Evolutionary conservation across 2,888 invertebrate species (phyloP), one percentile per base, ranked within the genome.

Genomic region (Rhabditoides inermis): DNA sequence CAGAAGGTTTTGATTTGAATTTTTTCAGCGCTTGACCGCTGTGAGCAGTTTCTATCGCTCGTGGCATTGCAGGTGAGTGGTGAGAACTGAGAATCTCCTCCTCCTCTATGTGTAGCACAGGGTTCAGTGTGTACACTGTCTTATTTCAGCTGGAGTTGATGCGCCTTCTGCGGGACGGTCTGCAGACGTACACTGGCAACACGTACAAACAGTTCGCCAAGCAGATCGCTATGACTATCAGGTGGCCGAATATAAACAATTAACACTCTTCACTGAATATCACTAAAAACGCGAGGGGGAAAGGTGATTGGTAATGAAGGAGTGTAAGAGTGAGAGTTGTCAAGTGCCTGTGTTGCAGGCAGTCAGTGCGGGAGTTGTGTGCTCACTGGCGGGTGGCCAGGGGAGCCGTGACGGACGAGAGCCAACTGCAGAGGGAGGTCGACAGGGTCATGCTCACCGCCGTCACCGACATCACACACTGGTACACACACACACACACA

Each of bases 391-490:
- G 58, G 18, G 37, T 64, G 1, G 47, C 61, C 26, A 44, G 57
- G 50, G 50, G 54, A 51, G 54, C 56, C 27, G 30, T 62, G n/a
- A 37, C 44, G 15, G 53, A 58, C 22, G 50, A 56, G 41, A 26
- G 30, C 6, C 60, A 62, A 36, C 54, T 74, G 15, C 73, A 74
- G 48, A 59, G 56, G 35, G 74, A 74, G 53, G 63, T 72, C 25
- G 73, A 74, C 53, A 57, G 74, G 25, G 56, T 74, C 6, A 55
- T 74, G 2, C 55, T 74, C 6, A 57, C 66, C 15, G 62, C 70
- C 12, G 57, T 71, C 30, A 61, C 65, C 40, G 69, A 69, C 42
- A 54, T 71, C 23, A 61, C 69, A 18, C 58, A 65, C 30, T 59
- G 67, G 36, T 60, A 65, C 36, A 61, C 53, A 63, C 63, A 36